These are phyloP conservation scores for Hexactinellida sp. DNA, from an alignment of 37 sponge, comb jelly and placozoan species.

Conservation along the genomic window DNA sequence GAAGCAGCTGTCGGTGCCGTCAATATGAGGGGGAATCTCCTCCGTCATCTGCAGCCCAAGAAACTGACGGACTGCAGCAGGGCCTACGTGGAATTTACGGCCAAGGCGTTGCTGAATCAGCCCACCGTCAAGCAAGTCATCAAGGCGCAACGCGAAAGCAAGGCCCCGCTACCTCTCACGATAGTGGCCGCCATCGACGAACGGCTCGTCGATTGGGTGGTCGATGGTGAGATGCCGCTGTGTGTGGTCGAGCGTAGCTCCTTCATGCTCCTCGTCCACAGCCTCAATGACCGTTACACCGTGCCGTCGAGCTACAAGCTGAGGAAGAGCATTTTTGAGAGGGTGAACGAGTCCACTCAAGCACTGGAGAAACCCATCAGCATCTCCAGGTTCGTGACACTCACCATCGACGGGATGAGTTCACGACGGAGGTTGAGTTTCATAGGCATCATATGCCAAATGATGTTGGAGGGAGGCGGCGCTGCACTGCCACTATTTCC, in stretches of 20 bases:
- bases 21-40: no score
- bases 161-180: background rate
- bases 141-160: background rate
- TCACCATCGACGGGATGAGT: background rate
- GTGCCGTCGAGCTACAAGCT: background rate
- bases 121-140: background rate
- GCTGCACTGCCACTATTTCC: no score
- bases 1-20: no score
- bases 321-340: no score
- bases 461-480: no score
- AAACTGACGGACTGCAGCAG: no score
- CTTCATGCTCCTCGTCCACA: background rate
- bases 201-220: background rate
- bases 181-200: background rate
- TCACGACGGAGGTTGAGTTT: background rate
- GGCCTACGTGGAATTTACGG: background rate
- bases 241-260: background rate
- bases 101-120: background rate
- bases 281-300: background rate
- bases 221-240: background rate
- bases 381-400: background rate
- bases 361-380: background rate
- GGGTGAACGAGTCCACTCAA: background rate
- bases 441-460: no score
- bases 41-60: no score